These are phyloP conservation scores for Rhinogobio ventralis DNA, from an alignment of 2,797 vertebrate species.

Conservation along the genomic window DNA sequence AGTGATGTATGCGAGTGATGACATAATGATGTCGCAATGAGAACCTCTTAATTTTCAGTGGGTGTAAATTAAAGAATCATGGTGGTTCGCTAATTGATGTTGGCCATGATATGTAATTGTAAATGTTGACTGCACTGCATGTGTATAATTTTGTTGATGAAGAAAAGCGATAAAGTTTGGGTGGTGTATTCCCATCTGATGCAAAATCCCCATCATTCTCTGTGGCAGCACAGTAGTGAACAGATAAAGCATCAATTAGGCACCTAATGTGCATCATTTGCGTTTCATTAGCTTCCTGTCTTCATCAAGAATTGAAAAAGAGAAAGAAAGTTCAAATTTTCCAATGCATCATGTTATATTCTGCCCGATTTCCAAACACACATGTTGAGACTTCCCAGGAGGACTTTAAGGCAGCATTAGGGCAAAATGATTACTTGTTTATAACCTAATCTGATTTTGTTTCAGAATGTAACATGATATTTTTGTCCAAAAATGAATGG, in stretches of 20 bases:
- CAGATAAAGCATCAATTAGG: not conserved
- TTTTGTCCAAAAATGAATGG: conserved; percentile 68
- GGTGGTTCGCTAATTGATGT: not conserved
- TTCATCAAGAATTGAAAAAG: not conserved
- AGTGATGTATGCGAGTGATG: not conserved
- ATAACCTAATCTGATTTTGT: conserved; percentile 66
- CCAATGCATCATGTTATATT: not conserved
- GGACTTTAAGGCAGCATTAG: conserved; percentile 40
- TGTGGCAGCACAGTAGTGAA: not conserved
- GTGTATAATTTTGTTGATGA: not conserved
- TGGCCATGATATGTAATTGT: not conserved
- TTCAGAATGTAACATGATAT: conserved; percentile 53
- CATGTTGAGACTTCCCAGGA: not conserved
- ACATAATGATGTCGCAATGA: not conserved
- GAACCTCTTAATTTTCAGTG: not conserved
- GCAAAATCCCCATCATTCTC: not conserved
- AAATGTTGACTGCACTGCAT: not conserved
- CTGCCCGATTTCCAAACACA: not conserved
- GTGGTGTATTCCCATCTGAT: not conserved
- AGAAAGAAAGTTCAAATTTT: not conserved
- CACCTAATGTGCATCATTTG: not conserved
- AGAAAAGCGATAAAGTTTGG: not conserved
- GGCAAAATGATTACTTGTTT: conserved; percentile 48
- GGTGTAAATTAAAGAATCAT: not conserved
- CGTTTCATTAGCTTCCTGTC: not conserved